Conservation (phyloP, 2,113 vertebrate genomes). For the Forbesichthys papilliferus region DNA sequence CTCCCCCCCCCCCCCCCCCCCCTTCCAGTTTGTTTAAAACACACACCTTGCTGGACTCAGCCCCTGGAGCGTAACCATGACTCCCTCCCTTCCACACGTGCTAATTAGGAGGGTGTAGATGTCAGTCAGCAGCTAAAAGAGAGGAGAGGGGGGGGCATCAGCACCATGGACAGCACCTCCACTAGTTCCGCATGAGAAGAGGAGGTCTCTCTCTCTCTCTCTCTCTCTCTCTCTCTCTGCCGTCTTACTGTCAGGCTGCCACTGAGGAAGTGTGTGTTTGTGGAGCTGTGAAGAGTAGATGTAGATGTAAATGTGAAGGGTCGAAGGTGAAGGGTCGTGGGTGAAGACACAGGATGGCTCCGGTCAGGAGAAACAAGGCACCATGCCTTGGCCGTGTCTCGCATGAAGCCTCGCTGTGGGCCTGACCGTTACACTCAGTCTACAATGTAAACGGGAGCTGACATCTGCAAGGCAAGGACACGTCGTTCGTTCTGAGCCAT, state of each 20-base stretch:
- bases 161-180: no score
- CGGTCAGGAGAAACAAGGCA: no score
- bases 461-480: conserved; percentile 4
- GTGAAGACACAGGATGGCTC: conserved; percentile 37
- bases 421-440: conserved; percentile 3
- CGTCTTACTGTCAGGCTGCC: not conserved
- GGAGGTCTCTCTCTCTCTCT: not conserved
- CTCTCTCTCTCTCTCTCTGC: conserved; percentile 16
- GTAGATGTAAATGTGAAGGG: conserved; percentile 45
- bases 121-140: conserved; percentile 61
- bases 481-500: conserved; percentile 14
- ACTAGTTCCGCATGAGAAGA: no score
- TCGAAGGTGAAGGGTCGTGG: no score
- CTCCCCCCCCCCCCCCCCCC: not conserved
- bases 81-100: conserved; percentile 59
- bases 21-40: not conserved
- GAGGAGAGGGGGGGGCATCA: not conserved
- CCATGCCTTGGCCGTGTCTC: conserved; percentile 4
- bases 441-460: conserved; percentile 6
- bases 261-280: conserved; percentile 34
- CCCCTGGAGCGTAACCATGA: conserved; percentile 62
- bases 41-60: conserved; percentile 25
- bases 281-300: conserved; percentile 64
- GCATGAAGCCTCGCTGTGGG: conserved; percentile 7
- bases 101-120: conserved; percentile 68